Evolutionary conservation across 2,113 vertebrate species (phyloP).

Genomic region (Nicator chloris): DNA sequence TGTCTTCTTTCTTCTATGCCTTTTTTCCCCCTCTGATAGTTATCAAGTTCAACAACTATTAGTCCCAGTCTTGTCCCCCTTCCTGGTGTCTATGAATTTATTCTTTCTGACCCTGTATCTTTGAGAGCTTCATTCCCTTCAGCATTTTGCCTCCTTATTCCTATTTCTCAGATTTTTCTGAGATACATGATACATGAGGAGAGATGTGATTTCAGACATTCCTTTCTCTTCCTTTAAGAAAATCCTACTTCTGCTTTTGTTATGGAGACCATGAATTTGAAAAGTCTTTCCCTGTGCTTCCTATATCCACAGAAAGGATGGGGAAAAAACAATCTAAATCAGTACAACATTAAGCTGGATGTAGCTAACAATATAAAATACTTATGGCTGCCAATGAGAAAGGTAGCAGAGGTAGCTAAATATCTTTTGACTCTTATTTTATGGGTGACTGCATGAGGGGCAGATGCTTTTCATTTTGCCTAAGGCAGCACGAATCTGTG

Average conservation of each 20-base stretch:
- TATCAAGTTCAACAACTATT: background rate
- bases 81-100: background rate
- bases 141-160: background rate
- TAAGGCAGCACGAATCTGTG: background rate
- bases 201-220: background rate
- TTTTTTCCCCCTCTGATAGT: background rate
- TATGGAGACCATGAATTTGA: background rate
- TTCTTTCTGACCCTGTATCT: background rate
- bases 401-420: background rate
- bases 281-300: background rate
- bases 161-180: background rate
- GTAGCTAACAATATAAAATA: background rate
- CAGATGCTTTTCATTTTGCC: background rate
- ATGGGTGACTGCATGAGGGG: background rate
- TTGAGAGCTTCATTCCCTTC: background rate
- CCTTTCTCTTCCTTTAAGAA: background rate
- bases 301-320: background rate
- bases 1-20: background rate
- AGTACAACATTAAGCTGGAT: background rate
- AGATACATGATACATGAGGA: background rate
- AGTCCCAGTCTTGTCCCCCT: background rate
- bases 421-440: background rate
- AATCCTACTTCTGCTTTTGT: background rate
- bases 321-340: background rate
- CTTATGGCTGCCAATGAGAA: background rate